Conservation (phyloP, 2,888 invertebrate species). For the Nycteola revayana region DNA sequence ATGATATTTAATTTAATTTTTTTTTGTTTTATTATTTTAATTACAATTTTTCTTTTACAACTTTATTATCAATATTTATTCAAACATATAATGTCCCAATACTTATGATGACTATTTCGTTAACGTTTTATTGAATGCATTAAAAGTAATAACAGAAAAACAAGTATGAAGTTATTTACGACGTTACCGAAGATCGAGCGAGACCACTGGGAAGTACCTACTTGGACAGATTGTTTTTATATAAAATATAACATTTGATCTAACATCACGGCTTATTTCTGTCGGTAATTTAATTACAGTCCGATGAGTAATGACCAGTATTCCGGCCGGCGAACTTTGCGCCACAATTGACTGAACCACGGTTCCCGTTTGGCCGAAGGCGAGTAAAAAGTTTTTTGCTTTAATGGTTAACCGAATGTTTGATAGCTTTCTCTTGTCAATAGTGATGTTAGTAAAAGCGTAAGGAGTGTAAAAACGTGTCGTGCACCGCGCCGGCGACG, state of each 20-base stretch:
- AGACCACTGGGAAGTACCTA: neutral
- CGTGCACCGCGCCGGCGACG: slow-evolving; percentile 28
- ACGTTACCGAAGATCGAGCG: no score
- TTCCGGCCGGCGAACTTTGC: slow-evolving; percentile 12
- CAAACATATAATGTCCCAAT: no score
- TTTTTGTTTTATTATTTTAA: no score
- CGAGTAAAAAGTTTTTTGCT: slow-evolving; percentile 29
- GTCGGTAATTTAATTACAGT: slow-evolving; percentile 15
- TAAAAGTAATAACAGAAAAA: no score
- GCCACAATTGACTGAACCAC: no score
- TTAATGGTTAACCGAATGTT: slow-evolving; percentile 28
- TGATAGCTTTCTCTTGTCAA: slow-evolving; percentile 64
- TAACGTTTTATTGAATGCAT: no score
- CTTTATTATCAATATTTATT: no score
- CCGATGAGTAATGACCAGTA: slow-evolving; percentile 12
- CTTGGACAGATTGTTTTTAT: slow-evolving; percentile 4
- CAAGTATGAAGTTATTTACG: no score
- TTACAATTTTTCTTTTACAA: no score
- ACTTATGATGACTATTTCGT: no score
- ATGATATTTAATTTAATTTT: no score
- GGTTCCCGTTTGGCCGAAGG: slow-evolving; percentile 15
- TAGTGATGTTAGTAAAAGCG: slow-evolving; percentile 49
- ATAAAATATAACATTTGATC: slow-evolving; percentile 4
- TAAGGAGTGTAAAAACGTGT: slow-evolving; percentile 34
- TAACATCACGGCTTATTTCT: slow-evolving; percentile 10